phyloP scores from a whole-genome alignment of 2,113 vertebrate genomes.

The Equus quagga region DNA sequence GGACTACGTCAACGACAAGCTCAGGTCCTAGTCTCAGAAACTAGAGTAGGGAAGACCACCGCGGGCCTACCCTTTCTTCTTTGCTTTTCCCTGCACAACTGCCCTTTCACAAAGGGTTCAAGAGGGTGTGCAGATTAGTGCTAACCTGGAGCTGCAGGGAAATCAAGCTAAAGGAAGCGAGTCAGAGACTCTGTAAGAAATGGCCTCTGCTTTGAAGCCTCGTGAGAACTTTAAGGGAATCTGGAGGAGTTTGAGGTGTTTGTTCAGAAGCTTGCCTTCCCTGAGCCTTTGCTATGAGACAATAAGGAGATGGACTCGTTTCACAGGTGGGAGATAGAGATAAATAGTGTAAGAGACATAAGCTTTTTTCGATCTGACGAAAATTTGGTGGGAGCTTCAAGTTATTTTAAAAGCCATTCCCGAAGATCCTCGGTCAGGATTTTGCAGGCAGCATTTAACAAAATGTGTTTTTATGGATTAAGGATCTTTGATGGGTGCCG shows the following conservation, averaged over 20 bases:
- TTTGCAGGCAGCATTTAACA: constrained; percentile 2
- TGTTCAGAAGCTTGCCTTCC: background rate
- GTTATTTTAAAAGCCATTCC: background rate
- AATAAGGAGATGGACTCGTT: background rate
- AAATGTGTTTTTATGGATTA: background rate
- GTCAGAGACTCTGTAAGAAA: background rate
- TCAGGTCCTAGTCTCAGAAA: background rate
- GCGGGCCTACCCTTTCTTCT: background rate
- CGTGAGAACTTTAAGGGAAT: background rate
- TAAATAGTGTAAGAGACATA: background rate
- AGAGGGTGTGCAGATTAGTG: background rate
- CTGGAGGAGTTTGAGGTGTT: background rate
- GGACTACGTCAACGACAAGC: background rate
- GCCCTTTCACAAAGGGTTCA: background rate
- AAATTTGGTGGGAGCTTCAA: background rate
- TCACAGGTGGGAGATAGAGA: background rate
- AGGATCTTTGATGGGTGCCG: background rate
- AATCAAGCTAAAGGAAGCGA: background rate
- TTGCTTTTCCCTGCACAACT: background rate
- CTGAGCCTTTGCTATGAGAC: background rate
- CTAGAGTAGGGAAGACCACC: background rate
- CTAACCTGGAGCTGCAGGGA: background rate
- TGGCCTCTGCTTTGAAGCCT: background rate
- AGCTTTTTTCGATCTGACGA: background rate
- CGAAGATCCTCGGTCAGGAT: background rate